Percentiles rank a stretch among this genome's conserved stretches.
phyloP scores from a whole-genome alignment of 2,113 vertebrate species.

The Neolamprologus kungweensis region DNA sequence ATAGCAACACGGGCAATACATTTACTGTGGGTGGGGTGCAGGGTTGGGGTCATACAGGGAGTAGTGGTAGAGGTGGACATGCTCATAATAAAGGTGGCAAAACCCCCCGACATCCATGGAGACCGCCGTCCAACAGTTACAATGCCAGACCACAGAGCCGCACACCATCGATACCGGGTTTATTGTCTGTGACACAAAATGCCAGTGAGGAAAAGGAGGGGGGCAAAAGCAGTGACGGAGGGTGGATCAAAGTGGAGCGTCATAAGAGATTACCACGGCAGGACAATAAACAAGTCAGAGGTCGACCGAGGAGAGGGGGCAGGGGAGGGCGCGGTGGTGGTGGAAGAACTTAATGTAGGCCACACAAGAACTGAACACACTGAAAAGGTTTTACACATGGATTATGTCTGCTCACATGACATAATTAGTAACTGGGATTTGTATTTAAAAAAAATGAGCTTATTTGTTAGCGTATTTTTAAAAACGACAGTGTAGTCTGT shows the following conservation, averaged over 20 bases:
- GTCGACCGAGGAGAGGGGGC: constrained; percentile 76
- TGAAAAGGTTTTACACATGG: constrained; percentile 10
- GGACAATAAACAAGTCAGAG: constrained; percentile 66
- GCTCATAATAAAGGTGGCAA: constrained; percentile 39
- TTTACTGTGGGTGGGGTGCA: constrained; percentile 32
- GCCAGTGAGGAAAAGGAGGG: constrained; percentile 66
- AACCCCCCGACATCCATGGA: constrained; percentile 55
- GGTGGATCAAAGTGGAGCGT: constrained; percentile 90
- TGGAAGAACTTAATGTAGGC: constrained; percentile 47
- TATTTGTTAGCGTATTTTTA: background rate
- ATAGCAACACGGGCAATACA: constrained; percentile 58
- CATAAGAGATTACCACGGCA: constrained; percentile 75
- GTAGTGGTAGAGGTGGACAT: constrained; percentile 19
- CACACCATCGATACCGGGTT: constrained; percentile 78
- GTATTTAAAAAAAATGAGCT: background rate
- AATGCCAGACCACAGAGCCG: constrained; percentile 4
- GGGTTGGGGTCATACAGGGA: constrained; percentile 7
- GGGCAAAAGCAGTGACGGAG: constrained; percentile 76
- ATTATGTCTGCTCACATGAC: background rate
- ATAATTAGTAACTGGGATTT: background rate
- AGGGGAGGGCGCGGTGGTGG: constrained; percentile 67
- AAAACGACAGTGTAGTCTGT: background rate
- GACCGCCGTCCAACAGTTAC: constrained; percentile 60
- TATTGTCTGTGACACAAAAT: constrained; percentile 63
- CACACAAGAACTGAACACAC: background rate